phyloP scores from a whole-genome alignment of 2,113 vertebrate species.

The Oryzias curvinotus region DNA sequence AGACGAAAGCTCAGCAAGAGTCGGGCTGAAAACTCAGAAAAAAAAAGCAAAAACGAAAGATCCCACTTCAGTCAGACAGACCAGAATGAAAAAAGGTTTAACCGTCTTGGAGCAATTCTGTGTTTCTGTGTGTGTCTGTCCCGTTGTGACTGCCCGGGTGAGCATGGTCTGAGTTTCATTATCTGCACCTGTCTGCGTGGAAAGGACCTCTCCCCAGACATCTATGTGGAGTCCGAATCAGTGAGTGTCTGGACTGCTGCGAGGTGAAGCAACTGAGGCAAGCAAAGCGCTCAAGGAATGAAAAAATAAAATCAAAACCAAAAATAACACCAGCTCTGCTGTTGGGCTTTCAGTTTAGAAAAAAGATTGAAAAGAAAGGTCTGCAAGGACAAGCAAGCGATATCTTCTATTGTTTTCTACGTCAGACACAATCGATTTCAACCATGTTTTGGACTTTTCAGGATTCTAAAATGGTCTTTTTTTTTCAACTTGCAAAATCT shows the following conservation, averaged over 20 bases:
- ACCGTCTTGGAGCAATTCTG: neutral
- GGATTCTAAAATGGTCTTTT: too few relatives aligned
- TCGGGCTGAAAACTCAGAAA: neutral
- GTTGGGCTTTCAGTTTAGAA: too few relatives aligned
- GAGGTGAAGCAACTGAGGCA: neutral
- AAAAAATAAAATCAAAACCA: neutral
- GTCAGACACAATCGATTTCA: too few relatives aligned
- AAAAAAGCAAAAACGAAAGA: neutral
- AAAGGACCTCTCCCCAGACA: neutral
- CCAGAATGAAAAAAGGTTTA: conserved; percentile 9
- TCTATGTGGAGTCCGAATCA: neutral
- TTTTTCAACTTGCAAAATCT: too few relatives aligned
- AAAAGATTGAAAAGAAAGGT: too few relatives aligned
- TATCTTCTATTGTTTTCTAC: too few relatives aligned
- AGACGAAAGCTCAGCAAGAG: conserved; percentile 1
- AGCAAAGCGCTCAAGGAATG: neutral
- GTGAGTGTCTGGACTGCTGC: too few relatives aligned
- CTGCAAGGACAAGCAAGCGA: too few relatives aligned
- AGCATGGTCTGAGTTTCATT: neutral
- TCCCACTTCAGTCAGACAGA: neutral
- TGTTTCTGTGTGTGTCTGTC: neutral
- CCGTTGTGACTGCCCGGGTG: neutral
- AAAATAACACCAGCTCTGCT: too few relatives aligned
- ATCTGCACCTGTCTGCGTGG: neutral
- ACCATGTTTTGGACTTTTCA: too few relatives aligned